Evolutionary conservation across 2,797 vertebrate genomes (phyloP), one percentile per base, ranked within the genome.

Genomic region (Galago senegalensis): DNA sequence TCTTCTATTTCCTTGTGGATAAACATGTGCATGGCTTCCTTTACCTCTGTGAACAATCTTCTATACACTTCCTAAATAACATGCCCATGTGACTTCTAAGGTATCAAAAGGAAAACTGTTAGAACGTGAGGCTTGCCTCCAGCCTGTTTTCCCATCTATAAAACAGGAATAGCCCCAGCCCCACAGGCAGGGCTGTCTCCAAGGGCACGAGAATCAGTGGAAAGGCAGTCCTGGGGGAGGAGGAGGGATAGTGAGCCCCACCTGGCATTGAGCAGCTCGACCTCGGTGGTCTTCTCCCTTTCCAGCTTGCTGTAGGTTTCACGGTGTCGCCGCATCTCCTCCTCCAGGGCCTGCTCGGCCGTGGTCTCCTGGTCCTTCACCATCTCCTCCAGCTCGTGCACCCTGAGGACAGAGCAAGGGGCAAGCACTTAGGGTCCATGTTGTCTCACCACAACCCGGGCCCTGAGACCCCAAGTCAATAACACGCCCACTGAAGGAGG

Each of bases 381-480:
- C 96, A 99, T 99, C 98, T 99, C 99, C 98, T 99, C 99, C 86
- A 99, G 98, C 94, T 99, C 99, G 18, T 99, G 98, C 83, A 99
- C 99, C 98, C 99, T 99, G 93, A 0, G 43, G 34, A 67, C 25
- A 31, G 69, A 31, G 17, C 61, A 29, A 61, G 5, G 76, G 46
- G n/a, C 46, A 34, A 34, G 75, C 29, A 29, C 73, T 14, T 4
- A 0, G 2, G 43, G 84, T 18, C n/a, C 9, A 25, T 0, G 14
- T 14, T 21, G 29, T 29, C 79, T 84, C 18, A 6, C 4, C 40
- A 20, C 31, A 25, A 31, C 23, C 43, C 0, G 2, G 65, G 43
- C 46, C 56, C 43, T 0, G 0, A 79, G 69, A 21, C 37, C 56
- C 37, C 1, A 14, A 34, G 43, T 9, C 43, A 23, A 56, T 31